Conservation (phyloP, 2,113 vertebrate species). For the Salvator merianae region DNA sequence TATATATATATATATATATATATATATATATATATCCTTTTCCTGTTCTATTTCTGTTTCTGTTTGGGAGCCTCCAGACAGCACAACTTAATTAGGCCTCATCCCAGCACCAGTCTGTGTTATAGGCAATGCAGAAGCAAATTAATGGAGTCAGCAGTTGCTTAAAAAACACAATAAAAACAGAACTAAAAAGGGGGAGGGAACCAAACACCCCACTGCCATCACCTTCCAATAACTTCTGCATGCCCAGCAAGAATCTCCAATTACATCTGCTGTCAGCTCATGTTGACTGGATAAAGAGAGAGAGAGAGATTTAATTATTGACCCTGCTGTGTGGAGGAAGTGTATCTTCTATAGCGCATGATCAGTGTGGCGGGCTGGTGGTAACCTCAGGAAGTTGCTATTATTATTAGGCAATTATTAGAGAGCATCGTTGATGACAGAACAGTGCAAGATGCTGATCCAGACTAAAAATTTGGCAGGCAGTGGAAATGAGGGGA, state of each 20-base stretch:
- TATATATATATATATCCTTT: too few species aligned
- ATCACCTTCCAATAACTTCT: conserved; percentile 3
- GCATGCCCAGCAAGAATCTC: conserved; percentile 33
- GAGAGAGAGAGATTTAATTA: conserved; percentile 55
- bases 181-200: rapidly evolving
- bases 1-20: too few species aligned
- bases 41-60: background rate
- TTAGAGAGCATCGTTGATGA: conserved; percentile 10
- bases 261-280: conserved; percentile 22
- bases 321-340: conserved; percentile 41
- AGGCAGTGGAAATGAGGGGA: background rate
- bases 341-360: conserved; percentile 12
- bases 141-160: conserved; percentile 42
- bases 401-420: conserved; percentile 8
- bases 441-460: background rate
- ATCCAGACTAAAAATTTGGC: conserved; percentile 12
- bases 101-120: conserved; percentile 52
- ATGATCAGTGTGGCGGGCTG: conserved; percentile 13
- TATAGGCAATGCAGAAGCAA: conserved; percentile 18
- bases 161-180: background rate
- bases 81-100: conserved; percentile 51
- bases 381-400: conserved; percentile 19
- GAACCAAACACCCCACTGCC: too few species aligned
- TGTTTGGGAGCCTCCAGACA: background rate
- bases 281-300: conserved; percentile 3